Evolutionary conservation across 2,113 vertebrate species (phyloP).

Genomic region (Lynx canadensis): DNA sequence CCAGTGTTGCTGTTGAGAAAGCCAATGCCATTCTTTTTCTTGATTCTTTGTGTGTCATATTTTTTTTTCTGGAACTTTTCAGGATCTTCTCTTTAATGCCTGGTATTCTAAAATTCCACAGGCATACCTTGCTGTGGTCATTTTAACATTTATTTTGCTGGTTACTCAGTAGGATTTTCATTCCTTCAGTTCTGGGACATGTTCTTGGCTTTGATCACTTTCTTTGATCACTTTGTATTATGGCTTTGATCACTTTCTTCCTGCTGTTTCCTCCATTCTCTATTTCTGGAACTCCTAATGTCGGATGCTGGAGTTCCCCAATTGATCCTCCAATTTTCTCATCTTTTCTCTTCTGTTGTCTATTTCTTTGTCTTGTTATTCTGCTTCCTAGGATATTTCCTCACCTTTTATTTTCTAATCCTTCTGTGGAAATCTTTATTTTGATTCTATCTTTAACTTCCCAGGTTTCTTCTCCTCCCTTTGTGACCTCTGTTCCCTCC

Average conservation of each 20-base stretch:
- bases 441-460: conserved; percentile 40
- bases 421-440: conserved; percentile 12
- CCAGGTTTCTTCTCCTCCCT: not conserved
- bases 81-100: conserved; percentile 27
- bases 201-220: conserved; percentile 59
- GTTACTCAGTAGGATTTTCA: conserved; percentile 27
- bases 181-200: conserved; percentile 50
- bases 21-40: not conserved
- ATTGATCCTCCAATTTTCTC: conserved; percentile 41
- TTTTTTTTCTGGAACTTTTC: conserved; percentile 14
- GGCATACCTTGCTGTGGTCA: not conserved
- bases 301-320: conserved; percentile 52
- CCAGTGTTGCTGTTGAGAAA: not conserved
- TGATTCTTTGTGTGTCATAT: not conserved
- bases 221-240: not conserved
- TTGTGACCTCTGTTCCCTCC: not conserved
- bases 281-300: conserved; percentile 54
- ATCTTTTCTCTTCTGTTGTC: conserved; percentile 20
- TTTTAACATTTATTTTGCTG: conserved; percentile 42
- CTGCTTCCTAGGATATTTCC: conserved; percentile 34
- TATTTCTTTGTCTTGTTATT: conserved; percentile 37
- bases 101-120: conserved; percentile 6
- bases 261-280: conserved; percentile 41
- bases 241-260: conserved; percentile 55
- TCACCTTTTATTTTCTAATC: conserved; percentile 48